A percentile compares a stretch with the other conserved stretches of the same genome.
These are phyloP conservation scores for Erithacus rubecula DNA, from an alignment of 2,797 vertebrate genomes.

Conservation along the genomic window DNA sequence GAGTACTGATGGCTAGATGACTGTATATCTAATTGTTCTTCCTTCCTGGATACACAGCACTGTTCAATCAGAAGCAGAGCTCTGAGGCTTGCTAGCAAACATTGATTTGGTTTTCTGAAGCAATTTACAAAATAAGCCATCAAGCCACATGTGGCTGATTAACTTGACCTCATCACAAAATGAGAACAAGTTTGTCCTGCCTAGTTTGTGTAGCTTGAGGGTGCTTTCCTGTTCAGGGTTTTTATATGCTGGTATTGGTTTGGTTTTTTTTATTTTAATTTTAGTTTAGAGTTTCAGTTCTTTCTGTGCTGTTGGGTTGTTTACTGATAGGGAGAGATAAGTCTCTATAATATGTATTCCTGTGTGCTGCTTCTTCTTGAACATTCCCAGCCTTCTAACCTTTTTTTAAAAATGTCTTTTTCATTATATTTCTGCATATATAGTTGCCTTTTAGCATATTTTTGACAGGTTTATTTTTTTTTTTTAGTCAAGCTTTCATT, in stretches of 20 bases:
- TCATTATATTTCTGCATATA: neutral
- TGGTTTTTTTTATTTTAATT: neutral
- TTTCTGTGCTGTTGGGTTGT: neutral
- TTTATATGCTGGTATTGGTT: neutral
- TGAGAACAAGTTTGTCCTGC: conserved; percentile 47
- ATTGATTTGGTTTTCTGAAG: conserved; percentile 51
- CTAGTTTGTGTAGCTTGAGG: conserved; percentile 13
- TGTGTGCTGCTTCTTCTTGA: neutral
- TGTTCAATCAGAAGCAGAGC: conserved; percentile 47
- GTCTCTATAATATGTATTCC: neutral
- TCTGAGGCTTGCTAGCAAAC: conserved; percentile 52
- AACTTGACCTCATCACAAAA: conserved; percentile 61
- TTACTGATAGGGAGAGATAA: neutral
- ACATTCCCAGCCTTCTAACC: neutral
- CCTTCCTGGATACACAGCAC: neutral
- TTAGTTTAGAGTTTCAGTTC: neutral
- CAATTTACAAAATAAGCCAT: conserved; percentile 62
- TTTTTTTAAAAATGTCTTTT: neutral
- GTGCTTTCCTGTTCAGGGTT: neutral
- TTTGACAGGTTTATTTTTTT: neutral
- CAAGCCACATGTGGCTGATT: conserved; percentile 65
- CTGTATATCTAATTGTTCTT: conserved; percentile 33
- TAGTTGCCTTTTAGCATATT: neutral
- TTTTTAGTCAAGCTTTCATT: neutral
- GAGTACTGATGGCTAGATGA: conserved; percentile 15